Evolutionary conservation across 2,113 vertebrate genomes (phyloP).

Genomic region (Hoplias malabaricus): DNA sequence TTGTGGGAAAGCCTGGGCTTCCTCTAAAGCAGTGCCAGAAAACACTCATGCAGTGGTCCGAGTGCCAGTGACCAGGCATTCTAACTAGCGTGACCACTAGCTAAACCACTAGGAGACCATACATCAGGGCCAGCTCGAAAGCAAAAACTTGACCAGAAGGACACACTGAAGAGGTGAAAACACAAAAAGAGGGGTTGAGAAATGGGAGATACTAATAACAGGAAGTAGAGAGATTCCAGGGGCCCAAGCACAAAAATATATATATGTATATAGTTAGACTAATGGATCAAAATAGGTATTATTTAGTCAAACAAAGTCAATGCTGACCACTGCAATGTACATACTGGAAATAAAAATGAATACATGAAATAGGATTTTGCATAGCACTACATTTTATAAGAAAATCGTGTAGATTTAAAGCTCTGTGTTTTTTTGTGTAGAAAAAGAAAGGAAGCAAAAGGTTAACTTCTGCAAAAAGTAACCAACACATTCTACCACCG

Average conservation of each 20-base stretch:
- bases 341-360: too few species aligned
- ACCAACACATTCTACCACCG: constrained; percentile 4
- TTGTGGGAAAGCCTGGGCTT: constrained; percentile 52
- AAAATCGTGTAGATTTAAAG: neutral
- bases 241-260: too few species aligned
- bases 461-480: neutral
- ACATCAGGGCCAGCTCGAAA: neutral
- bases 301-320: too few species aligned
- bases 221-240: neutral
- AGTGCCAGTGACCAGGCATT: constrained; percentile 44
- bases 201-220: neutral
- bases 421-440: neutral
- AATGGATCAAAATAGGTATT: too few species aligned
- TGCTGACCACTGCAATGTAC: too few species aligned
- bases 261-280: too few species aligned
- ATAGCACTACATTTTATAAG: neutral
- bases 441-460: neutral
- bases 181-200: neutral
- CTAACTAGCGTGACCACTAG: constrained; percentile 37
- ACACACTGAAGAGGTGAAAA: neutral
- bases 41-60: constrained; percentile 25
- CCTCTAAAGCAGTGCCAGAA: constrained; percentile 47
- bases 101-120: constrained; percentile 19
- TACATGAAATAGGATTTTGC: too few species aligned
- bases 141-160: neutral